These are phyloP conservation scores for Pituophis catenifer DNA, from an alignment of 2,113 vertebrate species.

Conservation along the genomic window DNA sequence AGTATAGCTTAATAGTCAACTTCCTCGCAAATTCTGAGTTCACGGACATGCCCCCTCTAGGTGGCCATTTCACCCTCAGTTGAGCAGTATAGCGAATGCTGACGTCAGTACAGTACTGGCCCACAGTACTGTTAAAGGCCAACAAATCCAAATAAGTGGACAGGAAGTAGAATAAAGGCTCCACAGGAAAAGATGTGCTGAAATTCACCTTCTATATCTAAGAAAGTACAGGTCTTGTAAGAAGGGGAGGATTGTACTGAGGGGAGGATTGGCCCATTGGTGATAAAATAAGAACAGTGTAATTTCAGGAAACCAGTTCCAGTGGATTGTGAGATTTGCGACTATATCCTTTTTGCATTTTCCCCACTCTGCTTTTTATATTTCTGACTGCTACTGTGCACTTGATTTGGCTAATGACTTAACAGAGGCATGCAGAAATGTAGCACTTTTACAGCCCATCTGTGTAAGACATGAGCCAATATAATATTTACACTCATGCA, in stretches of 20 bases:
- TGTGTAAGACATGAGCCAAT: background rate
- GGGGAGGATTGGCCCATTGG: background rate
- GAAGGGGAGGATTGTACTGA: background rate
- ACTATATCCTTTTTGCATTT: background rate
- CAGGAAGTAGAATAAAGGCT: background rate
- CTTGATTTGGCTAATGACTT: background rate
- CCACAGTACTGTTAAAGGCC: background rate
- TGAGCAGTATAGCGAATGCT: background rate
- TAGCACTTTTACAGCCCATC: background rate
- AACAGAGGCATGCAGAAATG: background rate
- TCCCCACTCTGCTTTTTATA: background rate
- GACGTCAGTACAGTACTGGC: background rate
- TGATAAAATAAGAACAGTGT: background rate
- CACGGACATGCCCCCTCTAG: background rate
- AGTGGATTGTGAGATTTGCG: background rate
- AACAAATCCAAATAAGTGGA: background rate
- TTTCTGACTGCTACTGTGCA: slow-evolving; percentile 1
- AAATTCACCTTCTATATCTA: background rate
- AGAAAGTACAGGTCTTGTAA: background rate
- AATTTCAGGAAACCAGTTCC: background rate
- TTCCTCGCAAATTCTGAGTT: background rate
- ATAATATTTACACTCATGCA: background rate
- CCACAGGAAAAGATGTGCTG: background rate
- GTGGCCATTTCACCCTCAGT: background rate
- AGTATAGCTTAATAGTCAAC: background rate